phyloP scores from a whole-genome alignment of 1,140 invertebrate genomes.

The Teleogryllus occipitalis region DNA sequence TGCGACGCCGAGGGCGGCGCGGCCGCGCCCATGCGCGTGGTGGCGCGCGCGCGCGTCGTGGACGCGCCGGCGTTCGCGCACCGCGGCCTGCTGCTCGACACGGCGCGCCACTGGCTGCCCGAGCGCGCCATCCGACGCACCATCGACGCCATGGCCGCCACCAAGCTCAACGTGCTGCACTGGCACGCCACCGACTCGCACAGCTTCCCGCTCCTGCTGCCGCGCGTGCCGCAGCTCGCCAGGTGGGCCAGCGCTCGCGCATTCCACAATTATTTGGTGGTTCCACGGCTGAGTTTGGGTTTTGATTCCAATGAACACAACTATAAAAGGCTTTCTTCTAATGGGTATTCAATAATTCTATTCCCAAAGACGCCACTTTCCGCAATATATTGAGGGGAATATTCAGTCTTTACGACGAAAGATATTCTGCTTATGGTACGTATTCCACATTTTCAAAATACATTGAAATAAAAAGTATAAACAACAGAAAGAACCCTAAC shows the following conservation, averaged over 20 bases:
- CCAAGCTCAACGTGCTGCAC: conserved; percentile 78
- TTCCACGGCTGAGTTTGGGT: too few species aligned
- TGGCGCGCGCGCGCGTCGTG: conserved; percentile 29
- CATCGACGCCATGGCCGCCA: conserved; percentile 66
- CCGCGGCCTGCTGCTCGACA: conserved; percentile 67
- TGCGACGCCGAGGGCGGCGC: conserved; percentile 31
- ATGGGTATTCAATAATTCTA: too few species aligned
- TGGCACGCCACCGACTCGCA: conserved; percentile 80
- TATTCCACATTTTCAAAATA: too few species aligned
- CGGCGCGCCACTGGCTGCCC: conserved; percentile 65
- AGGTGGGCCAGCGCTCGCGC: conserved; percentile 38
- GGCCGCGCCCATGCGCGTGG: conserved; percentile 17
- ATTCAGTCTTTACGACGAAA: too few species aligned
- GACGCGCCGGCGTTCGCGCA: conserved; percentile 40
- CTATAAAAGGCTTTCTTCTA: too few species aligned
- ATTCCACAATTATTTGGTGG: too few species aligned
- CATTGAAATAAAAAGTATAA: too few species aligned
- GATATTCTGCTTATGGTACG: too few species aligned
- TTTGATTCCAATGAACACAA: too few species aligned
- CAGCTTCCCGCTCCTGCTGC: conserved; percentile 66
- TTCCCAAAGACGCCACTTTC: too few species aligned
- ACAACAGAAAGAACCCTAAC: too few species aligned
- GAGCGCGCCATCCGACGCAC: conserved; percentile 58
- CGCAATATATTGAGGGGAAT: too few species aligned
- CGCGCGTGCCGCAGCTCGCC: conserved; percentile 58